phyloP scores from a whole-genome alignment of 2,888 invertebrate species.

The Helleia helle region DNA sequence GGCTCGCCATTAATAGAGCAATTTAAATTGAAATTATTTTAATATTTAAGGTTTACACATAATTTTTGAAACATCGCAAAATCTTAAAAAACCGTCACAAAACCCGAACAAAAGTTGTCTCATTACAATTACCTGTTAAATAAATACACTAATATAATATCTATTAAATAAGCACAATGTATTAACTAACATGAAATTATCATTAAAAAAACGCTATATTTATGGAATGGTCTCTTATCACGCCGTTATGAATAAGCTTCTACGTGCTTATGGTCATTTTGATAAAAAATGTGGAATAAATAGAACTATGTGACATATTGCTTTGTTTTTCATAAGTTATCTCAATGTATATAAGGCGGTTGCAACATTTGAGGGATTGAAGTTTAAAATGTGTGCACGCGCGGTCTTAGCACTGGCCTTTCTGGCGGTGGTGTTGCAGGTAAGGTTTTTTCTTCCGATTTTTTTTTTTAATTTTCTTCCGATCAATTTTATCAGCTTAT shows the following conservation, averaged over 20 bases:
- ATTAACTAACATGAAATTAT: no score
- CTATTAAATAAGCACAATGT: not conserved
- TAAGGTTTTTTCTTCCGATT: conserved; percentile 30
- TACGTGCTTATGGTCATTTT: conserved; percentile 24
- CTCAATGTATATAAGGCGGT: conserved; percentile 36
- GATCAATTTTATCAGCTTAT: no score
- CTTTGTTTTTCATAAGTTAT: conserved; percentile 31
- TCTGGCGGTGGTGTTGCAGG: conserved; percentile 38
- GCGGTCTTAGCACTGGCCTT: conserved; percentile 27
- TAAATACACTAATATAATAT: no score
- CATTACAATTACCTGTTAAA: no score
- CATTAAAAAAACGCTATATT: conserved; percentile 8
- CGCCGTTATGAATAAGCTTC: conserved; percentile 18
- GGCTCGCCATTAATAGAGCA: no score
- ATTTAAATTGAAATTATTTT: no score
- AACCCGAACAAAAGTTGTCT: no score
- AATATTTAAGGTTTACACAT: no score
- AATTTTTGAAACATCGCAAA: no score
- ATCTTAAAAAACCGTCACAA: no score
- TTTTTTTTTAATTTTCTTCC: no score
- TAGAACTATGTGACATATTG: conserved; percentile 30
- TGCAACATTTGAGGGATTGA: conserved; percentile 17
- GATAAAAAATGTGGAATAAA: conserved; percentile 23
- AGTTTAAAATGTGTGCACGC: conserved; percentile 35
- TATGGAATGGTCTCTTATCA: not conserved